Evolutionary conservation across 2,113 vertebrate genomes (phyloP), one percentile per base, ranked within the genome.

Genomic region (Nesoenas mayeri): DNA sequence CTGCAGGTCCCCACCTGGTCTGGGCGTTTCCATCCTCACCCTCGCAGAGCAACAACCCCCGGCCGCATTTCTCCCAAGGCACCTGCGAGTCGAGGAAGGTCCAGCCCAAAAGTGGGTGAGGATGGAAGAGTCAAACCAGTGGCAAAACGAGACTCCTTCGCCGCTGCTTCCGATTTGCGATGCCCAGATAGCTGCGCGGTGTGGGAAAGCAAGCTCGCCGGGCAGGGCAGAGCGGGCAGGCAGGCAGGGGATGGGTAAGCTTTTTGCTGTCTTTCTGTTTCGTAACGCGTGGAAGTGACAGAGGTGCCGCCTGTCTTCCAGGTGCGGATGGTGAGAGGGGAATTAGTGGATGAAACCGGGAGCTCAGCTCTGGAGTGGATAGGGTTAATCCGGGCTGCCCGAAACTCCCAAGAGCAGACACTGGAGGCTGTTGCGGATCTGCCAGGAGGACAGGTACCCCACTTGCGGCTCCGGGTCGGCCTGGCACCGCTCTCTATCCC

Each of bases 391-490:
- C 99, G 99, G 64, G 98, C 99, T 31, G 99, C 99, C 92, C 98
- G 99, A 95, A 99, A 98, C 97, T 97, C 98, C 47, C 99, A 99
- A 88, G 99, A 99, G 93, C 99, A 99, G 95, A 99, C 99, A 79
- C 97, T 99, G 83, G 99, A 99, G 96, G 99, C 99, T 25, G 97
- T 99, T 92, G 99, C 99, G 24, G 99, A 99, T 81, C 97, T 99
- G 97, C 99, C 99, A 62, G 99, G 99, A 69, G 99, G 99, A 98
- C 99, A 99, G 99, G 99, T 99, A 98, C 96, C 78, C 24, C 78
- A n/a, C 56, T 53, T 25, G 56, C 56, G 56, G 28, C 70, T 81
- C 67, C 69, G 17, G 60, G 67, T 32, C 25, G 42, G 40, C 74
- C 29, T n/a, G 54, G 31, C 40, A 73, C 56, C 1, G 0, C 18